phyloP scores from a whole-genome alignment of 2,113 vertebrate species.

The Callorhinus ursinus region DNA sequence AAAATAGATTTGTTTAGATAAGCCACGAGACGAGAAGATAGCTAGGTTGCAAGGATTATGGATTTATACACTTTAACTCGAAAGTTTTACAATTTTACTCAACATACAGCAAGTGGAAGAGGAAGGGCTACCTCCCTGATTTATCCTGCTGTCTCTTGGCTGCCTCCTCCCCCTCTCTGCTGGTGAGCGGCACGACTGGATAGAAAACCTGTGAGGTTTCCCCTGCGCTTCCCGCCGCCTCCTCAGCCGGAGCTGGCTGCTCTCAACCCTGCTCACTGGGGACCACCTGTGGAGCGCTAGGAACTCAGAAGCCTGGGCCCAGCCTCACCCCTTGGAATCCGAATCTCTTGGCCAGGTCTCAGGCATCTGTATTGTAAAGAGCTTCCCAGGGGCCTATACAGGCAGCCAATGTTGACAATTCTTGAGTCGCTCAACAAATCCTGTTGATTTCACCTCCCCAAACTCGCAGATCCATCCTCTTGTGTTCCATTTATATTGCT shows the following conservation, averaged over 20 bases:
- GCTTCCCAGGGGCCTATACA: neutral
- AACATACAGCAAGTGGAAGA: conserved; percentile 24
- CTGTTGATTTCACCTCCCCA: neutral
- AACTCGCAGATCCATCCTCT: conserved; percentile 36
- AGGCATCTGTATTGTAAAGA: conserved; percentile 12
- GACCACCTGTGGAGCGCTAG: neutral
- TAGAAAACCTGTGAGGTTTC: neutral
- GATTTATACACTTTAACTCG: conserved; percentile 37
- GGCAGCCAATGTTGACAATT: neutral
- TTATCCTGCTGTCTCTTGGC: neutral
- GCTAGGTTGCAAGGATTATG: neutral
- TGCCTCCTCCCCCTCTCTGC: neutral
- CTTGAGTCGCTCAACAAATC: conserved; percentile 19
- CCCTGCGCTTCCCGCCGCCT: neutral
- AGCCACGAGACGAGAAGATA: neutral
- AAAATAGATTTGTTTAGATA: conserved; percentile 16
- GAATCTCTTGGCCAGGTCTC: neutral
- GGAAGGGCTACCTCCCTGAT: neutral
- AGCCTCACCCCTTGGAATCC: neutral
- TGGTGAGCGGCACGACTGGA: neutral
- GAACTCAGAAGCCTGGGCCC: neutral
- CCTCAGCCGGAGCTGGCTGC: neutral
- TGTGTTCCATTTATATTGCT: conserved; percentile 10
- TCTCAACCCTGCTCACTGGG: neutral
- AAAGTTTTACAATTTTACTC: neutral